phyloP scores from a whole-genome alignment of 2,888 invertebrate species.

The Gymnosoma rotundatum region DNA sequence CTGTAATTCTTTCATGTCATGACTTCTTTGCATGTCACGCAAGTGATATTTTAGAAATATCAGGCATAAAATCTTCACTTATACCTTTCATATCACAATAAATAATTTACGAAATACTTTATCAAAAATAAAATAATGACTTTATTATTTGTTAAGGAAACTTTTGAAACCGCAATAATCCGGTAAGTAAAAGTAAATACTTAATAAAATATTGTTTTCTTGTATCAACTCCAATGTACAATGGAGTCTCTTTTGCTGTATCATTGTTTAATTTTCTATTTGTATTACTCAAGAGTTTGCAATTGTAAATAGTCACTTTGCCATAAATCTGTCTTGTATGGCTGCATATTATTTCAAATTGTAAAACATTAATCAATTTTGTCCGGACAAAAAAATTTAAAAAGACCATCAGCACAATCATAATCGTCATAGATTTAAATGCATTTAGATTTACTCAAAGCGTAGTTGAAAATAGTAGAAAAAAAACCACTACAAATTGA shows the following conservation, averaged over 20 bases:
- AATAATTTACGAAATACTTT: too few relatives aligned
- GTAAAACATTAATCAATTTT: conserved; percentile 57
- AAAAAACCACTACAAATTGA: conserved; percentile 15
- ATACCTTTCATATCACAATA: too few relatives aligned
- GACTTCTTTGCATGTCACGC: too few relatives aligned
- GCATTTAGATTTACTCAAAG: conserved; percentile 22
- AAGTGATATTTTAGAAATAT: too few relatives aligned
- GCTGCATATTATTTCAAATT: conserved; percentile 18
- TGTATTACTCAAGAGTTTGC: not conserved
- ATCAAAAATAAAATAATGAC: not conserved
- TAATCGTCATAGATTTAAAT: conserved; percentile 26
- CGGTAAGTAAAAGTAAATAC: conserved; percentile 7
- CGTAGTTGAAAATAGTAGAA: conserved; percentile 21
- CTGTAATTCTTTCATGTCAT: too few relatives aligned
- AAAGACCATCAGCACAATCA: conserved; percentile 37
- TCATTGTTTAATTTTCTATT: not conserved
- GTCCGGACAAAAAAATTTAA: conserved; percentile 31
- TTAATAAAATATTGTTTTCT: not conserved
- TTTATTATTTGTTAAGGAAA: conserved; percentile 2
- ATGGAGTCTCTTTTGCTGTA: not conserved
- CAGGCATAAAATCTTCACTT: too few relatives aligned
- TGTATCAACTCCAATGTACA: conserved; percentile 26
- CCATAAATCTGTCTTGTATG: not conserved
- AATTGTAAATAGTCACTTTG: conserved; percentile 31
- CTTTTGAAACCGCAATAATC: not conserved